Conservation (phyloP, 2,888 invertebrate species). For the Capitulum mitella region DNA sequence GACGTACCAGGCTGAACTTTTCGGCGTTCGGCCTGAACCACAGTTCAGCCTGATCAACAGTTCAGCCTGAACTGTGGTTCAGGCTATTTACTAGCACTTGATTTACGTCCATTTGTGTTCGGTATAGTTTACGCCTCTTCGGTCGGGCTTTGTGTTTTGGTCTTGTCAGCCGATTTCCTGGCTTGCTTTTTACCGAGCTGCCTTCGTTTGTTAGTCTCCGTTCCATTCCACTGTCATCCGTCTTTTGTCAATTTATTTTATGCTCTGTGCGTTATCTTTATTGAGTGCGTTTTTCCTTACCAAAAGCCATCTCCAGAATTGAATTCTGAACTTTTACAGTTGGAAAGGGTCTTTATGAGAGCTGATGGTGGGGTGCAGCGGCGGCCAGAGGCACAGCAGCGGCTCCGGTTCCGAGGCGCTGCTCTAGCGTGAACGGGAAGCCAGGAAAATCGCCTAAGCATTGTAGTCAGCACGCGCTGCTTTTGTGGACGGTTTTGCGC, state of each 20-base stretch:
- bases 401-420: too few species aligned
- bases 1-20: too few species aligned
- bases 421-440: too few species aligned
- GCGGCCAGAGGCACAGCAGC: background rate
- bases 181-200: background rate
- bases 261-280: slow-evolving; percentile 1
- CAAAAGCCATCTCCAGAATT: background rate
- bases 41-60: too few species aligned
- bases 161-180: background rate
- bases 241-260: slow-evolving; percentile 1
- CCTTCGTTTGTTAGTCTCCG: background rate
- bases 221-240: background rate
- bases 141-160: background rate
- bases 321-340: background rate
- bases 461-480: too few species aligned
- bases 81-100: too few species aligned
- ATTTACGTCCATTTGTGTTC: too few species aligned
- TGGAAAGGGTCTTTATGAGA: background rate
- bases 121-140: too few species aligned
- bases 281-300: background rate
- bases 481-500: too few species aligned
- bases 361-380: background rate
- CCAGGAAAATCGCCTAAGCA: too few species aligned
- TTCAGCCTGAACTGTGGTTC: too few species aligned
- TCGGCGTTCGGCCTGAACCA: too few species aligned